These are phyloP conservation scores for Daubentonia madagascariensis DNA, from an alignment of 2,113 vertebrate genomes.

Conservation along the genomic window DNA sequence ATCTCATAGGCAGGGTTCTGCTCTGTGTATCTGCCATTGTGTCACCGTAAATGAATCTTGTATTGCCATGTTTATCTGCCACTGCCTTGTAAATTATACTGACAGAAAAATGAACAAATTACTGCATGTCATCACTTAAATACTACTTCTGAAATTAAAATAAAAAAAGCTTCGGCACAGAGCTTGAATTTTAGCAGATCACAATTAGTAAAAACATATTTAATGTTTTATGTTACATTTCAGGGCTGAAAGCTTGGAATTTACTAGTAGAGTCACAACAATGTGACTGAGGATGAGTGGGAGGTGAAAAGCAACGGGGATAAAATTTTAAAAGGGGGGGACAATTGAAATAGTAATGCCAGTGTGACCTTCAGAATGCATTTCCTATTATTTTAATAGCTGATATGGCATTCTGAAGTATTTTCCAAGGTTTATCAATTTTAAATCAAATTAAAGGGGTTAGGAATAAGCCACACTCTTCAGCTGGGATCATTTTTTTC, in stretches of 20 bases:
- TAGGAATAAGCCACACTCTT: conserved; percentile 36
- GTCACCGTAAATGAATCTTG: conserved; percentile 94
- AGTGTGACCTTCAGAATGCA: conserved; percentile 61
- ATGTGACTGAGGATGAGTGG: neutral
- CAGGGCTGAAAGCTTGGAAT: conserved; percentile 69
- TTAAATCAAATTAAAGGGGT: conserved; percentile 54
- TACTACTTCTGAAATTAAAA: conserved; percentile 87
- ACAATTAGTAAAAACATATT: conserved; percentile 87
- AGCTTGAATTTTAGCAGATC: conserved; percentile 81
- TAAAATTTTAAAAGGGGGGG: conserved; percentile 33
- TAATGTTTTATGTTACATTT: conserved; percentile 79
- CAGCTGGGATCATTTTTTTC: conserved; percentile 65
- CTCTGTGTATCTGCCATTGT: conserved; percentile 91
- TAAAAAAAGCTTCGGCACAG: conserved; percentile 85
- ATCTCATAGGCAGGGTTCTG: conserved; percentile 93
- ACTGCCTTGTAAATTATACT: conserved; percentile 92
- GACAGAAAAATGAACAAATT: conserved; percentile 92
- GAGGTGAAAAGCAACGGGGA: conserved; percentile 53
- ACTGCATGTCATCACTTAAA: conserved; percentile 91
- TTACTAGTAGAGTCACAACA: conserved; percentile 73
- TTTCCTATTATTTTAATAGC: conserved; percentile 71
- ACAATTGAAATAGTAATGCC: conserved; percentile 14
- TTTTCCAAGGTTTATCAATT: conserved; percentile 69
- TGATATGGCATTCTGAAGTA: conserved; percentile 59
- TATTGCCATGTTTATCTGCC: conserved; percentile 93